Evolutionary conservation across 2,888 invertebrate genomes (phyloP).

Genomic region (Xestia xanthographa): DNA sequence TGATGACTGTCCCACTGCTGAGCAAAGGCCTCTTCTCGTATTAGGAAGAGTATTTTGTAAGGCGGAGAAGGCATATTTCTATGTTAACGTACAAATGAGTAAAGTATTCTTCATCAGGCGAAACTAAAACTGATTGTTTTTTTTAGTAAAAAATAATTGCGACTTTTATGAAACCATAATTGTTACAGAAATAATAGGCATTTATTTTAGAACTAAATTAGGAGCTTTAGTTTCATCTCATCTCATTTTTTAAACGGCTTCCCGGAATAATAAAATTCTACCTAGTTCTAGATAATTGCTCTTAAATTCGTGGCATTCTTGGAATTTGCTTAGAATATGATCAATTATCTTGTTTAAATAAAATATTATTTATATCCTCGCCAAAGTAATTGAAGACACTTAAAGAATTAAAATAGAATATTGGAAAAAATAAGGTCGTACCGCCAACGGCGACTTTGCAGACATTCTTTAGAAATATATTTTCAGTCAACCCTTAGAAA

Average conservation of each 20-base stretch:
- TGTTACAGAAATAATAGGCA: not conserved
- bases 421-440: not conserved
- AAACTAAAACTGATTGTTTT: not conserved
- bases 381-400: slow-evolving; percentile 2
- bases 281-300: not conserved
- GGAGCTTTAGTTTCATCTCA: not conserved
- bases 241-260: not conserved
- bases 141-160: too few species aligned
- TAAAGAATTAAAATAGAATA: not conserved
- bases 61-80: not conserved
- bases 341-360: not conserved
- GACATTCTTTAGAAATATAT: not conserved
- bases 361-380: not conserved
- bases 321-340: too few species aligned
- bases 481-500: slow-evolving; percentile 4
- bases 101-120: not conserved
- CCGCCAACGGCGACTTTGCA: not conserved
- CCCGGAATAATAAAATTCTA: not conserved
- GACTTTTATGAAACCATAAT: not conserved
- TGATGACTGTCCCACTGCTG: too few species aligned
- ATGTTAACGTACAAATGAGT: not conserved
- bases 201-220: not conserved
- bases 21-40: too few species aligned
- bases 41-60: not conserved
- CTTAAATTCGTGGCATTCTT: not conserved